A percentile compares a stretch with the other conserved stretches of the same genome.
Conservation (phyloP, 2,113 vertebrate species). For the Pteropus alecto region DNA sequence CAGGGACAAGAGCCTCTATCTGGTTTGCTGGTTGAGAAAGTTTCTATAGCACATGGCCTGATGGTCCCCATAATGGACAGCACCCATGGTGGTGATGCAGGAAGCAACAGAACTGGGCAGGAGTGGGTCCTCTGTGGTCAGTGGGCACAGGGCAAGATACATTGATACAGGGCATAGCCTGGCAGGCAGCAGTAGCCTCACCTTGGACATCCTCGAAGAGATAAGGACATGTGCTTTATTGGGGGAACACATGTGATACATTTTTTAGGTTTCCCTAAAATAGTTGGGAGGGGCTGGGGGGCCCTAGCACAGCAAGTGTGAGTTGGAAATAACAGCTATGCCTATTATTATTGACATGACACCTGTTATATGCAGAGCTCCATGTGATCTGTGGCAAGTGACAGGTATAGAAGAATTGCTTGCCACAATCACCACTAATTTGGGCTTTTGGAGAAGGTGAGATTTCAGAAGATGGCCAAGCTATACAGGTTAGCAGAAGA, state of each 20-base stretch:
- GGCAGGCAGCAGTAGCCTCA: background rate
- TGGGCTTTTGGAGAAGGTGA: background rate
- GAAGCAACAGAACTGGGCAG: background rate
- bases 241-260: background rate
- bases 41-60: background rate
- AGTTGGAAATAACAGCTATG: background rate
- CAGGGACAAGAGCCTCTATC: background rate
- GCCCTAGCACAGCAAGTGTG: no score
- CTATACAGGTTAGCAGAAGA: background rate
- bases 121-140: background rate
- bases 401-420: background rate
- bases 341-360: background rate
- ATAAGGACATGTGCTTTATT: background rate
- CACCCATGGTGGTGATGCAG: background rate
- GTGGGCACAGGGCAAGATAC: background rate
- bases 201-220: background rate
- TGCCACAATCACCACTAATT: rapidly evolving
- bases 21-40: background rate
- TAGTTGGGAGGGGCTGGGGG: background rate
- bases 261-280: background rate
- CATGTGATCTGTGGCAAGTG: background rate
- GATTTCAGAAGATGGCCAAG: background rate
- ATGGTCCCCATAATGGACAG: background rate
- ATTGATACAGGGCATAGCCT: background rate
- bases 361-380: background rate